Evolutionary conservation across 2,888 invertebrate genomes (phyloP).

Genomic region (Hydraecia micacea): DNA sequence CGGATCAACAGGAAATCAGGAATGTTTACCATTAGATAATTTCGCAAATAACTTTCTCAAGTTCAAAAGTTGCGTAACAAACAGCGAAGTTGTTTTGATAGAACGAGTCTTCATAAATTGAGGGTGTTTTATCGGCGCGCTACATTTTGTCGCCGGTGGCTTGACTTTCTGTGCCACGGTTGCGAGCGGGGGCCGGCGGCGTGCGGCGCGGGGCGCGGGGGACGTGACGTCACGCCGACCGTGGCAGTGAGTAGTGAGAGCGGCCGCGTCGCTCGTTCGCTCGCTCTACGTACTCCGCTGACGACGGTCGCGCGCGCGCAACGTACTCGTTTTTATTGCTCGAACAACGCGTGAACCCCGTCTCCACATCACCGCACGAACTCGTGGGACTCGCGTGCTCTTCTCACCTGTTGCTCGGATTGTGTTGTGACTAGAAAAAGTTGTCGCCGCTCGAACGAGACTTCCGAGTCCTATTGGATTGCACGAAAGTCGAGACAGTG

Average conservation of each 20-base stretch:
- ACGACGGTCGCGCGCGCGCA: constrained; percentile 88
- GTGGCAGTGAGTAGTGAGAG: constrained; percentile 89
- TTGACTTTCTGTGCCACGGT: constrained; percentile 89
- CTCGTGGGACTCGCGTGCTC: constrained; percentile 80
- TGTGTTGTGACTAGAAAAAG: constrained; percentile 83
- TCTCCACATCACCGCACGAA: constrained; percentile 76
- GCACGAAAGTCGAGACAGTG: constrained; percentile 78
- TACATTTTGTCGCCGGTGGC: constrained; percentile 86
- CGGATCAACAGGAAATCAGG: constrained; percentile 52
- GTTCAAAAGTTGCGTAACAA: constrained; percentile 84
- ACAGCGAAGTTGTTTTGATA: constrained; percentile 84
- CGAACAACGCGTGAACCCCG: constrained; percentile 80
- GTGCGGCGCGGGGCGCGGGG: constrained; percentile 73
- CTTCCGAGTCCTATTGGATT: constrained; percentile 74
- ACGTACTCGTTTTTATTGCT: constrained; percentile 82
- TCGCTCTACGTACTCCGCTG: constrained; percentile 87
- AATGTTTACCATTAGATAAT: constrained; percentile 67
- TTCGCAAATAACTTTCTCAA: constrained; percentile 76
- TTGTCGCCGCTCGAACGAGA: constrained; percentile 66
- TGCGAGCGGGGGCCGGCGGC: constrained; percentile 75
- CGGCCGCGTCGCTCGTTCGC: constrained; percentile 86
- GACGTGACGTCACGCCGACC: constrained; percentile 89
- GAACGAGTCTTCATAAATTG: constrained; percentile 85
- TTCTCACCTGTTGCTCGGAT: constrained; percentile 83
- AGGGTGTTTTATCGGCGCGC: constrained; percentile 88